Evolutionary conservation across 2,797 vertebrate genomes (phyloP), one percentile per base, ranked within the genome.

Genomic region (Triplophysa yarkandensis): DNA sequence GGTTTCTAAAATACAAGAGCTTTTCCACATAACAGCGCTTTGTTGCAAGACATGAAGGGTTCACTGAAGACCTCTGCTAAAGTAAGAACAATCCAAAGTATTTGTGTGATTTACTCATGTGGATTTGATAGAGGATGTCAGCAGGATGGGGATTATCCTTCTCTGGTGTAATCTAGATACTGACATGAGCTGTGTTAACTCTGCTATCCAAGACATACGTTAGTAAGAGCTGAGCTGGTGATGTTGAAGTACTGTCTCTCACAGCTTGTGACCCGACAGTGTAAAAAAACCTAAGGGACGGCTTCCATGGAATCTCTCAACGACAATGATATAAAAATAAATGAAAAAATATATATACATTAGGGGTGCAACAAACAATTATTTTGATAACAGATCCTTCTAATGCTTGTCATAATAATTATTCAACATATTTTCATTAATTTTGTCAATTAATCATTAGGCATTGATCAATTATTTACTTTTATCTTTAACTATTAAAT

Each of bases 111-210:
- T 65, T 54, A 32, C 5, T 44, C 19, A 8, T 46, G 32, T 43
- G 48, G 58, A 30, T 46, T 55, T 36, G 36, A 27, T 14, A 25
- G 28, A 52, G 19, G 17, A 50, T 55, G 39, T 46, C 73, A 36
- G 54, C 11, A 41, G 46, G 43, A 28, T 21, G 44, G 43, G 48
- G 71, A 65, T 54, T 60, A 55, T 13, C 2, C 34, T 19, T 9
- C 61, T 68, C 64, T 48, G 48, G 39, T n/a, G 63, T 67, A 73
- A 68, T 72, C 70, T 70, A 14, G 57, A 50, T 32, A 23, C 50
- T 63, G 69, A 27, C 25, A 36, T 48, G 62, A 62, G 63, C 74
- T 57, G 57, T 8, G 60, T 65, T 69, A 77, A 77, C 60, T 27
- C 68, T 16, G 44, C 32, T 67, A 48, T 68, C 32, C 43, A 41